A percentile compares a stretch with the other conserved stretches of the same genome.
Evolutionary conservation across 35 echinoderm and acorn worm species (phyloP).

Genomic region (Lytechinus pictus): DNA sequence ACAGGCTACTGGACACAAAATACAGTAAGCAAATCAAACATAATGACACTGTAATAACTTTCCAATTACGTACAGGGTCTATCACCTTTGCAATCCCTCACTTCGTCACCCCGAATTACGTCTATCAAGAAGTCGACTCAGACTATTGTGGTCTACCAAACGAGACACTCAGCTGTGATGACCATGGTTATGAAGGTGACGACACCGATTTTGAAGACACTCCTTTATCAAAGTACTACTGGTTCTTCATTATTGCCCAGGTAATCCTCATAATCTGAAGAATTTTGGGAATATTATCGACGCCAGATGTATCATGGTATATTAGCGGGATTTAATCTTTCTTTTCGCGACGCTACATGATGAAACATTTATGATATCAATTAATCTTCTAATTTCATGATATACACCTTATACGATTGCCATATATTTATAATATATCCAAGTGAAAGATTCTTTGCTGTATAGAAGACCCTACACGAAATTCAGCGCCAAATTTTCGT

Average conservation of each 20-base stretch:
- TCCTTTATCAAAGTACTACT: constrained; percentile 70
- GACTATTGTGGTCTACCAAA: constrained; percentile 69
- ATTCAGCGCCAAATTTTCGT: too few species aligned
- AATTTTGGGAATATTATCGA: background rate
- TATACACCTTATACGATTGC: too few species aligned
- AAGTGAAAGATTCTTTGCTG: too few species aligned
- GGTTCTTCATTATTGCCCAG: constrained; percentile 84
- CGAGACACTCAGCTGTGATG: background rate
- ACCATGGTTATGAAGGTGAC: background rate
- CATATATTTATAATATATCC: too few species aligned
- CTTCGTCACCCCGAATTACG: constrained; percentile 77
- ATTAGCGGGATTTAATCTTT: too few species aligned
- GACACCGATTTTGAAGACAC: background rate
- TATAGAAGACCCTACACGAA: too few species aligned
- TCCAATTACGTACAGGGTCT: constrained; percentile 52
- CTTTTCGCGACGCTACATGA: too few species aligned
- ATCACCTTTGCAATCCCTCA: constrained; percentile 82
- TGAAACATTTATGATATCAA: too few species aligned
- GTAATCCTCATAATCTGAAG: background rate
- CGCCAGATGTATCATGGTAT: background rate
- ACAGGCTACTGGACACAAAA: background rate
- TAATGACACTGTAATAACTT: background rate
- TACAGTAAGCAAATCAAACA: background rate
- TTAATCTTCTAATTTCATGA: too few species aligned
- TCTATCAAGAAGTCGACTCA: constrained; percentile 60